Evolutionary conservation across 2,113 vertebrate species (phyloP).

Genomic region (Coptodon bakossiorum): DNA sequence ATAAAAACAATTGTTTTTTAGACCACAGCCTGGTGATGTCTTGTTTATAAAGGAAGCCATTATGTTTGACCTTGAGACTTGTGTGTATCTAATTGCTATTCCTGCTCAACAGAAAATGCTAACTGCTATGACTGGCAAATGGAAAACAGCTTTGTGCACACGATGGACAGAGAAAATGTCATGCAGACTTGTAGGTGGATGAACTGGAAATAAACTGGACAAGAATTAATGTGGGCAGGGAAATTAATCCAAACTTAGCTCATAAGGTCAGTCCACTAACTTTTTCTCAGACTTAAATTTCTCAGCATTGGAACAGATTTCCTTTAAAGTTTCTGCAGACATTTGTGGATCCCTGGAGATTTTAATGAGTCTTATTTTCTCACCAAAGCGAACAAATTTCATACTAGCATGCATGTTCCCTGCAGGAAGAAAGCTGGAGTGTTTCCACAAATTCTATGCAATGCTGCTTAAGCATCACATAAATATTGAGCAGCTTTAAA

Average conservation of each 20-base stretch:
- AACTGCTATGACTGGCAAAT: neutral
- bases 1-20: conserved; percentile 18
- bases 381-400: neutral
- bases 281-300: neutral
- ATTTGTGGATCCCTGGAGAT: neutral
- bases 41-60: conserved; percentile 39
- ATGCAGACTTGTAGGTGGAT: neutral
- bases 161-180: neutral
- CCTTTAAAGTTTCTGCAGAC: neutral
- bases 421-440: neutral
- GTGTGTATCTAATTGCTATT: conserved; percentile 33
- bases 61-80: conserved; percentile 43
- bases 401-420: neutral
- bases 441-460: neutral
- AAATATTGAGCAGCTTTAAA: neutral
- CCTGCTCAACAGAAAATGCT: conserved; percentile 11
- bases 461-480: neutral
- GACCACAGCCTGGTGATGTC: conserved; percentile 13
- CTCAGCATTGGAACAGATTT: neutral
- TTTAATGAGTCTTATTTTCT: neutral
- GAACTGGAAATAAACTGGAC: neutral
- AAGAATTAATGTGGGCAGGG: neutral
- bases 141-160: neutral
- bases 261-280: neutral
- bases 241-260: neutral